phyloP scores from a whole-genome alignment of 2,113 vertebrate genomes.

The Conger conger region DNA sequence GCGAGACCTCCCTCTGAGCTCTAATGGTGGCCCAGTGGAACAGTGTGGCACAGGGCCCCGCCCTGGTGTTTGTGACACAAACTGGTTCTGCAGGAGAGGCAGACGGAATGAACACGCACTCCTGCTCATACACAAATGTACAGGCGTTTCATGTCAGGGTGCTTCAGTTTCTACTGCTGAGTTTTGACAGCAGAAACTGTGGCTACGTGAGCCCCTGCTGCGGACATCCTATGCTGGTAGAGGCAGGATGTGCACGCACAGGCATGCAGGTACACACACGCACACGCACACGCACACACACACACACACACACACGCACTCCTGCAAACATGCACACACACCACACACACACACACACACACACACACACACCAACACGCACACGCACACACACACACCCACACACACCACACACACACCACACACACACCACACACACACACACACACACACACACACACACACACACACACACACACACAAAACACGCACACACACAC shows the following conservation, averaged over 20 bases:
- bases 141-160: no score
- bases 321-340: no score
- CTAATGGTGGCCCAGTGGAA: neutral
- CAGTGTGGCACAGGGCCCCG: neutral
- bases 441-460: conserved; percentile 21
- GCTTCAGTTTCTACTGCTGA: no score
- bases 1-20: neutral
- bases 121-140: no score
- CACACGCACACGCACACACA: conserved; percentile 20
- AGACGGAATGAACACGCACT: neutral
- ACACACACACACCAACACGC: conserved; percentile 5
- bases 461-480: no score
- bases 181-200: no score
- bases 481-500: no score
- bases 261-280: neutral
- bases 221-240: no score
- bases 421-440: neutral
- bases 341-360: no score
- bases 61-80: neutral
- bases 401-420: no score
- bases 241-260: neutral
- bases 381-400: neutral
- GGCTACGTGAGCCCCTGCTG: no score
- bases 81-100: neutral
- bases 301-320: no score